These are phyloP conservation scores for Lasioglossum zephyrum DNA, from an alignment of 2,888 invertebrate genomes.

Conservation along the genomic window DNA sequence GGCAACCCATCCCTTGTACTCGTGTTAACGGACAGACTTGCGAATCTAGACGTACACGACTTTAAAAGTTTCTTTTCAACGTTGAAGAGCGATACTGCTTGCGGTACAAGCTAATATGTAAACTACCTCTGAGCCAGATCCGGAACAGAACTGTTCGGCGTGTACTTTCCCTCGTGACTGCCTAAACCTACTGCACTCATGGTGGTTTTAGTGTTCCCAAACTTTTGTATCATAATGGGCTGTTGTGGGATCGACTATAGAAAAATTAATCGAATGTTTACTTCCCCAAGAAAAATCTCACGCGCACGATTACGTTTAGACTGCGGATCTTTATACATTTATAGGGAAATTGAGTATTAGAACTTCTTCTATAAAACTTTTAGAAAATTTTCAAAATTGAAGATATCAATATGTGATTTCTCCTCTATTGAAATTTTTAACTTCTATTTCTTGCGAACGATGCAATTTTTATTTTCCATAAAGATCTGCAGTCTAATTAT, in stretches of 20 bases:
- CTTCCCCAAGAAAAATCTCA: background rate
- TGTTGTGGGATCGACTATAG: constrained; percentile 79
- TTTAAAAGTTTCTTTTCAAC: background rate
- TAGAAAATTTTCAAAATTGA: too few relatives aligned
- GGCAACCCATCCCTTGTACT: constrained; percentile 78
- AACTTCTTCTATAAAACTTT: too few relatives aligned
- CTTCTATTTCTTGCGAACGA: too few relatives aligned
- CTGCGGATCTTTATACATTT: too few relatives aligned
- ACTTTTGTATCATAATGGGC: constrained; percentile 87
- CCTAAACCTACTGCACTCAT: constrained; percentile 89
- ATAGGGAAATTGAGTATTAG: too few relatives aligned
- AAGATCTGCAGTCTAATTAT: background rate
- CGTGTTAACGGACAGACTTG: constrained; percentile 87
- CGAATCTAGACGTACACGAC: constrained; percentile 86
- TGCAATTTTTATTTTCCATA: too few relatives aligned
- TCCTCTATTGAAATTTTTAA: too few relatives aligned
- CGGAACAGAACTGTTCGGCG: constrained; percentile 89
- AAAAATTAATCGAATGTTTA: constrained; percentile 43
- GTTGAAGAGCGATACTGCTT: background rate
- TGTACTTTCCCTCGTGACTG: constrained; percentile 93
- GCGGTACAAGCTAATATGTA: background rate
- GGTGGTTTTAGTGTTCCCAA: constrained; percentile 90
- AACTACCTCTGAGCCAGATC: constrained; percentile 86
- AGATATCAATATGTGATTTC: too few relatives aligned
- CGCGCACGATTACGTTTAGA: background rate